phyloP scores from a whole-genome alignment of 2,888 invertebrate species.

The Operophtera brumata region DNA sequence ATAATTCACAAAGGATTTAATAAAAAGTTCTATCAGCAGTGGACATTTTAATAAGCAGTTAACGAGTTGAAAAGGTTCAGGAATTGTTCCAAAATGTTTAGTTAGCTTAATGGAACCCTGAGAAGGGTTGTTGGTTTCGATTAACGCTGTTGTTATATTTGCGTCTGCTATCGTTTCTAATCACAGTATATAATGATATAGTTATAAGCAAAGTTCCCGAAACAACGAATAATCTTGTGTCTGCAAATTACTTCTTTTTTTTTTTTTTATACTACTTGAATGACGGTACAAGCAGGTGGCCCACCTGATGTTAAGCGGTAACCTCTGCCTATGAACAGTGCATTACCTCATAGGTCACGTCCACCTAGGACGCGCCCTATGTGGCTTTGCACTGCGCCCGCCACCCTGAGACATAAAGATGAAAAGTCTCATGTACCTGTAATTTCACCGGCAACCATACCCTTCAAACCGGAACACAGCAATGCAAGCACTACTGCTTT shows the following conservation, averaged over 20 bases:
- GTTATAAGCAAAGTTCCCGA: background rate
- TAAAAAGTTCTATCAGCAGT: slow-evolving; percentile 14
- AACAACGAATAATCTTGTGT: background rate
- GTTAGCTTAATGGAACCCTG: slow-evolving; percentile 2
- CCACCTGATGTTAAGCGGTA: too few species aligned
- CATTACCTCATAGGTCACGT: too few species aligned
- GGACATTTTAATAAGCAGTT: slow-evolving; percentile 12
- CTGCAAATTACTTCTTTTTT: background rate
- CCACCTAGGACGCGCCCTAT: too few species aligned
- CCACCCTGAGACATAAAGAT: too few species aligned
- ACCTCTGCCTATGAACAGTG: too few species aligned
- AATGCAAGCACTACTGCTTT: too few species aligned
- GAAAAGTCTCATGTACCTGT: too few species aligned
- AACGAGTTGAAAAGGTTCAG: slow-evolving; percentile 19
- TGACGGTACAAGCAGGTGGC: too few species aligned
- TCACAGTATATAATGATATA: background rate
- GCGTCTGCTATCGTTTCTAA: background rate
- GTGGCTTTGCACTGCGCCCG: too few species aligned
- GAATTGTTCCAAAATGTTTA: slow-evolving; percentile 11
- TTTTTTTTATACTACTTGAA: too few species aligned
- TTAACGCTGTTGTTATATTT: slow-evolving; percentile 6
- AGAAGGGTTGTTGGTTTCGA: slow-evolving; percentile 2
- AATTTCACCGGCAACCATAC: too few species aligned
- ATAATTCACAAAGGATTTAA: slow-evolving; percentile 12
- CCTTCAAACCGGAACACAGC: too few species aligned